These are phyloP conservation scores for Cuniculus paca DNA, from an alignment of 2,797 vertebrate species.

Conservation along the genomic window DNA sequence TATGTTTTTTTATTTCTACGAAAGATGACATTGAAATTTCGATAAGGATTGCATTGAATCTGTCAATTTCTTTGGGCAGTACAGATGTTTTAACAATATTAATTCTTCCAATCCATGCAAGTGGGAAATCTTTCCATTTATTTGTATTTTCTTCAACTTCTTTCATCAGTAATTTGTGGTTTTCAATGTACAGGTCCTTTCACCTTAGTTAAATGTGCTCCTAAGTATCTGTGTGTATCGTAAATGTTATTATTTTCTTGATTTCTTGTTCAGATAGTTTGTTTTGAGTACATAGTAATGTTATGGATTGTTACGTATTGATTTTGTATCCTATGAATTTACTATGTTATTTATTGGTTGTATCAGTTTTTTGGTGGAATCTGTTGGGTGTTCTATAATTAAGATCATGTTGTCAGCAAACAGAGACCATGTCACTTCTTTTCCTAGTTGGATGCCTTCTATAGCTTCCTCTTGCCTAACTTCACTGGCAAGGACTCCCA, in stretches of 20 bases:
- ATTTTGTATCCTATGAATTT: background rate
- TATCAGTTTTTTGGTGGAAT: background rate
- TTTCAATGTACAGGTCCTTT: background rate
- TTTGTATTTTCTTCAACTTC: background rate
- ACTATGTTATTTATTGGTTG: background rate
- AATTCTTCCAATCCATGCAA: background rate
- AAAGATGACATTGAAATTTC: background rate
- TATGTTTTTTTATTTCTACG: background rate
- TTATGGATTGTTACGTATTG: background rate
- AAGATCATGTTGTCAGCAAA: background rate
- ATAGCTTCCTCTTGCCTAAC: background rate
- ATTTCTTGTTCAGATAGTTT: background rate
- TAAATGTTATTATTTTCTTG: background rate
- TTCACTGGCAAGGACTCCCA: background rate
- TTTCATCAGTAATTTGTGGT: background rate
- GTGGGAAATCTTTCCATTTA: background rate
- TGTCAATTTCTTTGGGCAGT: background rate
- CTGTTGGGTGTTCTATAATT: background rate
- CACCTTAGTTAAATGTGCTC: background rate
- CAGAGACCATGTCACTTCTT: background rate
- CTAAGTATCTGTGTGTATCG: background rate
- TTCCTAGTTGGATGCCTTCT: background rate
- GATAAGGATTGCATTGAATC: background rate
- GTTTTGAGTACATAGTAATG: background rate
- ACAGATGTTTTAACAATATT: background rate